phyloP scores from a whole-genome alignment of 2,888 invertebrate genomes.

The Therioaphis trifolii region DNA sequence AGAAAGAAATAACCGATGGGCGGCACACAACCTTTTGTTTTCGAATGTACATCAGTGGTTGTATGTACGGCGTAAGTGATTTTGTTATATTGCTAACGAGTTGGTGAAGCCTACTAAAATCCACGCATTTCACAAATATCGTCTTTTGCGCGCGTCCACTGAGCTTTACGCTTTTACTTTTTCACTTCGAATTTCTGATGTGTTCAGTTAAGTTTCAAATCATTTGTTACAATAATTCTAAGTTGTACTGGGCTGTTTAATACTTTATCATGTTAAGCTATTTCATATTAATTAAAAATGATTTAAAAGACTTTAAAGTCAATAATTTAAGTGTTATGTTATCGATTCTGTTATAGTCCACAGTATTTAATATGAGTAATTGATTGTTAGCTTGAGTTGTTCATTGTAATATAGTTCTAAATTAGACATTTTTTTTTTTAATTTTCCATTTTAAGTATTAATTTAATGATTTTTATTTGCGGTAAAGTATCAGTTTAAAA shows the following conservation, averaged over 20 bases:
- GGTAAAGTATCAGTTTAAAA: constrained; percentile 21
- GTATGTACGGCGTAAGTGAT: not conserved
- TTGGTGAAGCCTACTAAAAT: no score
- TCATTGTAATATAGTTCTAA: not conserved
- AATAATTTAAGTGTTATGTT: not conserved
- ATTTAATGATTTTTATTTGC: constrained; percentile 18
- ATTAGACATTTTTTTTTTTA: not conserved
- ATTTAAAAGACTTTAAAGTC: not conserved
- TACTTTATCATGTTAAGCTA: no score
- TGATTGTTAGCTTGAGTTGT: not conserved
- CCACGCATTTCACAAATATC: no score
- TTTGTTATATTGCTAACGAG: not conserved
- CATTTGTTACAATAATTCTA: no score
- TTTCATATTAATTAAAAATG: no score
- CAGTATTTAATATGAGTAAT: not conserved
- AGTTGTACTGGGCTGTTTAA: no score
- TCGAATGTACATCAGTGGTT: not conserved
- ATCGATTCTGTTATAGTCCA: not conserved
- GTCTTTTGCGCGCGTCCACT: no score
- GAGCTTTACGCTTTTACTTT: no score
- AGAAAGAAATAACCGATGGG: not conserved
- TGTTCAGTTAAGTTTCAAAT: no score
- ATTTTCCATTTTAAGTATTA: constrained; percentile 37
- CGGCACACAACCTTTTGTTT: not conserved
- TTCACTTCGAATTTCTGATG: no score